phyloP scores from a whole-genome alignment of 2,113 vertebrate genomes.

The Bucco capensis region DNA sequence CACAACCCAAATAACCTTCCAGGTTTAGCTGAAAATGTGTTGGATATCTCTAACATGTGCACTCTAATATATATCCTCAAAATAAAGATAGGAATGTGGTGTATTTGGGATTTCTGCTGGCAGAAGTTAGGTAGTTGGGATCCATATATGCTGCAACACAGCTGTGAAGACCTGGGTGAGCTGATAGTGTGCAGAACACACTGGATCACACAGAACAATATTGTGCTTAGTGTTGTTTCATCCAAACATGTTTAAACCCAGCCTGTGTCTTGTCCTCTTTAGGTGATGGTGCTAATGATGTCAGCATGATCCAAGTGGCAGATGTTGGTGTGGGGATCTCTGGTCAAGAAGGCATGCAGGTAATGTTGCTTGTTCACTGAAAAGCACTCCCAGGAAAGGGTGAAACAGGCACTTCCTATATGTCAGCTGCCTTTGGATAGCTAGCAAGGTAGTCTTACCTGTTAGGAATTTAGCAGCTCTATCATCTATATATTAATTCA shows the following conservation, averaged over 20 bases:
- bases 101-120: neutral
- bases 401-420: neutral
- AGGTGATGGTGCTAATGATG: conserved; percentile 98
- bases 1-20: neutral
- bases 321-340: conserved; percentile 97
- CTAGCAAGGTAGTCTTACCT: neutral
- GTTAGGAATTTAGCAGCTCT: neutral
- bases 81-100: neutral
- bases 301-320: conserved; percentile 99
- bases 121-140: neutral
- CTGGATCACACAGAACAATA: neutral
- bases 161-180: neutral
- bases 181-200: neutral
- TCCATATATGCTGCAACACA: neutral
- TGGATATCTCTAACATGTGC: neutral
- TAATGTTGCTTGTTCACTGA: conserved; percentile 45
- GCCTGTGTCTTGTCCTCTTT: conserved; percentile 24
- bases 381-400: neutral
- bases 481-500: neutral
- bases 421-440: neutral
- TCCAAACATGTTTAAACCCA: neutral
- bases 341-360: conserved; percentile 99
- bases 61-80: neutral
- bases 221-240: neutral
- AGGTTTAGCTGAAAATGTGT: neutral